Evolutionary conservation across 2,113 vertebrate species (phyloP).

Genomic region (Canis aureus): DNA sequence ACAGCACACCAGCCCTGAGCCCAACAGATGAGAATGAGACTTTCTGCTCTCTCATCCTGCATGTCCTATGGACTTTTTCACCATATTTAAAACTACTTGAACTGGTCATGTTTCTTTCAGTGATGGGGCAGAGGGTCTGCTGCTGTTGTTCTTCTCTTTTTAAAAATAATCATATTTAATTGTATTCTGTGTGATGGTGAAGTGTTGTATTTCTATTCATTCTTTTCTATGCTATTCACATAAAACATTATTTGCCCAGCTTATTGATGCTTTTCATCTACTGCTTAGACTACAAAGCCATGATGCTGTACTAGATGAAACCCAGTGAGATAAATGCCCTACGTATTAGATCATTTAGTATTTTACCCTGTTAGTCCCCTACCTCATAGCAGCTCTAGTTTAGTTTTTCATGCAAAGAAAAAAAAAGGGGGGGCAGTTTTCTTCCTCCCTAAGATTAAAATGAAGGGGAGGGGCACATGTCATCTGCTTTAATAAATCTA

Average conservation of each 20-base stretch:
- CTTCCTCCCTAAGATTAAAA: neutral
- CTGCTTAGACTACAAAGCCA: conserved; percentile 39
- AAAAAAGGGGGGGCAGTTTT: neutral
- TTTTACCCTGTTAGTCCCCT: conserved; percentile 22
- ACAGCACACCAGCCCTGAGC: neutral
- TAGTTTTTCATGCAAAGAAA: conserved; percentile 46
- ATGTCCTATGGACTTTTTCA: neutral
- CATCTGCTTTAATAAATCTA: conserved; percentile 51
- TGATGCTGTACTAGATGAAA: conserved; percentile 64
- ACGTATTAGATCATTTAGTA: conserved; percentile 39
- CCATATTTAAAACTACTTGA: conserved; percentile 25
- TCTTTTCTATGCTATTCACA: conserved; percentile 46
- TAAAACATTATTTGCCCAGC: conserved; percentile 40
- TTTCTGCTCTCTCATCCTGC: conserved; percentile 35
- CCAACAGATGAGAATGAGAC: neutral
- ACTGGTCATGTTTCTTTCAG: conserved; percentile 42
- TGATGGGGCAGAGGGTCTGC: neutral
- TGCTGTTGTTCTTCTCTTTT: neutral
- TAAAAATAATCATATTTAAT: conserved; percentile 37
- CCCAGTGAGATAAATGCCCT: neutral
- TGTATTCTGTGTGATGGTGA: conserved; percentile 37
- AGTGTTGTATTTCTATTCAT: conserved; percentile 50
- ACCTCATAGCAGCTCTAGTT: conserved; percentile 28
- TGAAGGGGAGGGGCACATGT: neutral
- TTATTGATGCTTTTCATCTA: conserved; percentile 64